These are phyloP conservation scores for Amia ocellicauda DNA, from an alignment of 2,113 vertebrate species.

Conservation along the genomic window DNA sequence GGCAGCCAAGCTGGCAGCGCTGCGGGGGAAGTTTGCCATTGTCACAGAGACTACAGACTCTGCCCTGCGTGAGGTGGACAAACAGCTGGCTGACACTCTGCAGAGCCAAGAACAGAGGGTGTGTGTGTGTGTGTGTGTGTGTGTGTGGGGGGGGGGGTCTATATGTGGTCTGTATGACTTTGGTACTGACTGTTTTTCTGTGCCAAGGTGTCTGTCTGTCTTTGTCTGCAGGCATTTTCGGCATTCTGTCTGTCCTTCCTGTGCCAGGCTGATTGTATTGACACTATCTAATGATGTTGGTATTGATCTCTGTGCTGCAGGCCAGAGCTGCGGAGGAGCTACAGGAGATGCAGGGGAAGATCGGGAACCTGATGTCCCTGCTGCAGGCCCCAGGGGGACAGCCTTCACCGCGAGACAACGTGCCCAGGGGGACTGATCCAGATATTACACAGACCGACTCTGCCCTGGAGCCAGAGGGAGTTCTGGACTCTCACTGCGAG, in stretches of 20 bases:
- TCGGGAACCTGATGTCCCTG: constrained; percentile 75
- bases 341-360: constrained; percentile 80
- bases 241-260: no score
- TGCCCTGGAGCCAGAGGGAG: constrained; percentile 35
- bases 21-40: constrained; percentile 77
- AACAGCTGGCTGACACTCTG: constrained; percentile 72
- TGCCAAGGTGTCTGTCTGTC: background rate
- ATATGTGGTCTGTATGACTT: background rate
- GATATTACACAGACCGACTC: constrained; percentile 29
- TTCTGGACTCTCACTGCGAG: constrained; percentile 69
- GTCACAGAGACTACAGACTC: constrained; percentile 68
- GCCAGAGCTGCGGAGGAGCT: constrained; percentile 86
- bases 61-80: constrained; percentile 76
- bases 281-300: background rate
- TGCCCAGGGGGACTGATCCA: constrained; percentile 24
- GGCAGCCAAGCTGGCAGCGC: constrained; percentile 59
- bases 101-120: constrained; percentile 92
- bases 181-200: background rate
- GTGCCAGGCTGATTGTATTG: no score
- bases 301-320: constrained; percentile 52
- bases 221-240: background rate
- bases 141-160: background rate
- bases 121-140: constrained; percentile 22
- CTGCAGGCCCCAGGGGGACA: constrained; percentile 51
- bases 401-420: constrained; percentile 40